Base-by-base conservation (phyloP, 1,140 invertebrate species). In the Aphis gossypii region DNA sequence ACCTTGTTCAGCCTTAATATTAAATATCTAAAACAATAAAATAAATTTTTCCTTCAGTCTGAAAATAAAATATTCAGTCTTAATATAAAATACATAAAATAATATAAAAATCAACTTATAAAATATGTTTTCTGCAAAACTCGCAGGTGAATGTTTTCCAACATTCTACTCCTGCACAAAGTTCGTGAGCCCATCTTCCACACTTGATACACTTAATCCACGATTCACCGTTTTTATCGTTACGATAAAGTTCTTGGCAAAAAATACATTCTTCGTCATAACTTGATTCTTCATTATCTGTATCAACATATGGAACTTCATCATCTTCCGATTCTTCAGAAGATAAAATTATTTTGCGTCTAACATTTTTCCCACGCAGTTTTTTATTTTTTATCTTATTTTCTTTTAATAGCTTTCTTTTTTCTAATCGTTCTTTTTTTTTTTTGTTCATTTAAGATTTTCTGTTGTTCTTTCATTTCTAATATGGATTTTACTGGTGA, bases 401-500 rank as follows among this genome's bases (percentile, higher is more conserved):
- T 41, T 83, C 18, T 83, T 83, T 83, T 83, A 82, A 38, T 18
- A 23, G 35, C 23, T 83, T 41, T 83, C 82, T 44, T 83, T 83
- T 83, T 8, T 83, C 82, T 41, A 83, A 23, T 4, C 82, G 82
- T 41, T 83, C 38, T 83, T 41, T 83, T 83, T 46, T 41, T 83
- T 23, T 41, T 23, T 41, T 83, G 82, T 83, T 83, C 20, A 8
- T 83, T 83, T 7, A 83, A 44, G 0, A 54, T 54, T 54, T 54
- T 54, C 4, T 54, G 44, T 46, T 68, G 76, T 5, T 82, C n/a
- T 82, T 82, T 82, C 7, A 82, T 82, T 82, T 82, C 14, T 82
- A 82, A 82, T 82, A 35, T 82, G 35, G n/a, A 35, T 82, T 82
- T 82, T 82, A 38, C 76, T 82, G 76, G 76, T 35, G 76, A 82